phyloP scores from a whole-genome alignment of 2,113 vertebrate species.

The Alligator sinensis region DNA sequence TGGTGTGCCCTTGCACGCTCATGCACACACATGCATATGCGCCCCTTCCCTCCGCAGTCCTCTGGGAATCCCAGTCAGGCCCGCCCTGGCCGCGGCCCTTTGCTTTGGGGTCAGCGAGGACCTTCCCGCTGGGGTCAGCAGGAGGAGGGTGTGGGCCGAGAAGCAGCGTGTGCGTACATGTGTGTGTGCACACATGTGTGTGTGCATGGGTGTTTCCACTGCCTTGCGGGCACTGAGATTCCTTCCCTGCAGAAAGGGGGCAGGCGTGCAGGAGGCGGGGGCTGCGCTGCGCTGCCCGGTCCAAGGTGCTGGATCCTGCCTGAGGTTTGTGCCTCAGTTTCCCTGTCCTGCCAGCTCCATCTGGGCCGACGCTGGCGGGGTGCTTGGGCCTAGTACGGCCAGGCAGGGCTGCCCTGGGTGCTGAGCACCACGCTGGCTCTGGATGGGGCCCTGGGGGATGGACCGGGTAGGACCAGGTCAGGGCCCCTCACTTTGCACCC shows the following conservation, averaged over 20 bases:
- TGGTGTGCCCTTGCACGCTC: not conserved
- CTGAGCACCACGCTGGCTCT: no score
- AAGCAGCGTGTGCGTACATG: no score
- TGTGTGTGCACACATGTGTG: not conserved
- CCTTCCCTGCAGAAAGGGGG: fast-evolving
- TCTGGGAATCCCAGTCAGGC: slow-evolving; percentile 85
- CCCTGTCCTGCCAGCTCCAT: not conserved
- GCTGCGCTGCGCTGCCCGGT: no score
- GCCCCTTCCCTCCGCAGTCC: not conserved
- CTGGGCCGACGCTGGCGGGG: not conserved
- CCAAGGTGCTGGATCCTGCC: not conserved
- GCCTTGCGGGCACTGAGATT: not conserved
- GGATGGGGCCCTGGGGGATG: no score
- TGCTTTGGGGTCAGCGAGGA: no score
- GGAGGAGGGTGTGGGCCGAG: no score
- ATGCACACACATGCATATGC: slow-evolving; percentile 47
- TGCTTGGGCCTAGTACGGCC: no score
- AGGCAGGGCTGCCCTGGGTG: no score
- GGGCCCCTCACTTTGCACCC: no score
- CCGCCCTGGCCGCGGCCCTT: slow-evolving; percentile 85
- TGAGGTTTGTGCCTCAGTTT: not conserved
- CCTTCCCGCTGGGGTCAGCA: no score
- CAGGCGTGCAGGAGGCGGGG: not conserved
- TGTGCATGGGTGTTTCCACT: not conserved
- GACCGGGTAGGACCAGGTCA: no score